These are phyloP conservation scores for Oopsacas minuta DNA, from an alignment of 37 sponge, comb jelly and placozoan species.

Conservation along the genomic window DNA sequence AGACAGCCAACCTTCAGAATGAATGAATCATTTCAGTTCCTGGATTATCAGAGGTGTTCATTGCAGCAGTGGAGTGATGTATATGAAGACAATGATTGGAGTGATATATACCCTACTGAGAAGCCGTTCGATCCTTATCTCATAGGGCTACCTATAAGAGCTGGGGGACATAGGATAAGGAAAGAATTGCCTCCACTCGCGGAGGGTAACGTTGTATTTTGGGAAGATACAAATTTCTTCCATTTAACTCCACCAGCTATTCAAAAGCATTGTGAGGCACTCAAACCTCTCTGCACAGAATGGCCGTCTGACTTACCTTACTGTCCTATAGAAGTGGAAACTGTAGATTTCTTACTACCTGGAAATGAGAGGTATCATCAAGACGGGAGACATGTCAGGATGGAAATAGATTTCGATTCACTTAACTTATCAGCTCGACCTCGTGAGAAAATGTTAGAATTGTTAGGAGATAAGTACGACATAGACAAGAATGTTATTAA, in stretches of 20 bases:
- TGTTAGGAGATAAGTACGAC: slow-evolving; percentile 43
- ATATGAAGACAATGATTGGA: slow-evolving; percentile 35
- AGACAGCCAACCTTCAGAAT: not conserved
- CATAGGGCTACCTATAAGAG: slow-evolving; percentile 59
- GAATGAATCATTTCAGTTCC: not conserved
- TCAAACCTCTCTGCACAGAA: slow-evolving; percentile 62
- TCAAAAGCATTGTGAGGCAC: slow-evolving; percentile 65
- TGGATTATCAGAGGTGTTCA: not conserved
- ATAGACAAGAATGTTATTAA: slow-evolving; percentile 26
- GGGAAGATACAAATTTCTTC: slow-evolving; percentile 78
- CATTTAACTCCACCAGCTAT: slow-evolving; percentile 80
- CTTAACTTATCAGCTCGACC: slow-evolving; percentile 37
- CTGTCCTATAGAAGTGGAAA: slow-evolving; percentile 35
- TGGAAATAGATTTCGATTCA: slow-evolving; percentile 40
- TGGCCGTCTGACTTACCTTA: slow-evolving; percentile 46
- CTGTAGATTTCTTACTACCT: slow-evolving; percentile 52
- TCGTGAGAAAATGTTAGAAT: slow-evolving; percentile 41
- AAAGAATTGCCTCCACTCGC: slow-evolving; percentile 47
- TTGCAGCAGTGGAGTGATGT: slow-evolving; percentile 8
- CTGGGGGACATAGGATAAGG: slow-evolving; percentile 41
- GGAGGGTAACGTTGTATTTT: slow-evolving; percentile 39
- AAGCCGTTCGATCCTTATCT: slow-evolving; percentile 59
- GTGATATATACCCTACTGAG: slow-evolving; percentile 48
- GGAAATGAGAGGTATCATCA: slow-evolving; percentile 42
- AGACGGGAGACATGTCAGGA: slow-evolving; percentile 45